These are phyloP conservation scores for Hymenopus coronatus DNA, from an alignment of 2,888 invertebrate species.

Conservation along the genomic window DNA sequence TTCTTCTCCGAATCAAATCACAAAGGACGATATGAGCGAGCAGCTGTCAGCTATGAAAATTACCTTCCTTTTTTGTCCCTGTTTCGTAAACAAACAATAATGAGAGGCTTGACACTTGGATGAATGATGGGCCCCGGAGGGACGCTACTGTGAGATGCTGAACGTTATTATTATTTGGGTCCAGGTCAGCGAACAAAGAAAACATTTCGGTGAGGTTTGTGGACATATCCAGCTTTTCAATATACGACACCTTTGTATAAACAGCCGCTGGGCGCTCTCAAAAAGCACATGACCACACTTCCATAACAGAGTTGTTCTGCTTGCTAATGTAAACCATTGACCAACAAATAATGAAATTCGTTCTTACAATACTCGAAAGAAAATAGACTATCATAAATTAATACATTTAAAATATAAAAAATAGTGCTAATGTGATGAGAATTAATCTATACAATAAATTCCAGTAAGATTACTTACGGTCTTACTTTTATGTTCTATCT, in stretches of 20 bases:
- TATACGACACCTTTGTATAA: not conserved
- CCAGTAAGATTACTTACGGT: too few relatives aligned
- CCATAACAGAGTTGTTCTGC: too few relatives aligned
- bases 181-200: not conserved
- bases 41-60: not conserved
- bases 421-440: too few relatives aligned
- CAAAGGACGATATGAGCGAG: not conserved
- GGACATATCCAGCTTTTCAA: not conserved
- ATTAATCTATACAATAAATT: too few relatives aligned
- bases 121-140: not conserved
- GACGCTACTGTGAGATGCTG: not conserved
- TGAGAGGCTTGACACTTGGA: not conserved
- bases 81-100: not conserved
- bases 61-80: not conserved
- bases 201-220: not conserved
- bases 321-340: too few relatives aligned
- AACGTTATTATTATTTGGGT: not conserved
- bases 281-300: not conserved
- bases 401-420: too few relatives aligned
- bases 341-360: too few relatives aligned
- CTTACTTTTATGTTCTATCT: too few relatives aligned
- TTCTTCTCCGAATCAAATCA: too few relatives aligned
- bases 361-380: too few relatives aligned
- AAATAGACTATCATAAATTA: too few relatives aligned
- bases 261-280: not conserved